These are phyloP conservation scores for Panzeria rudis DNA, from an alignment of 2,888 invertebrate species.

Conservation along the genomic window DNA sequence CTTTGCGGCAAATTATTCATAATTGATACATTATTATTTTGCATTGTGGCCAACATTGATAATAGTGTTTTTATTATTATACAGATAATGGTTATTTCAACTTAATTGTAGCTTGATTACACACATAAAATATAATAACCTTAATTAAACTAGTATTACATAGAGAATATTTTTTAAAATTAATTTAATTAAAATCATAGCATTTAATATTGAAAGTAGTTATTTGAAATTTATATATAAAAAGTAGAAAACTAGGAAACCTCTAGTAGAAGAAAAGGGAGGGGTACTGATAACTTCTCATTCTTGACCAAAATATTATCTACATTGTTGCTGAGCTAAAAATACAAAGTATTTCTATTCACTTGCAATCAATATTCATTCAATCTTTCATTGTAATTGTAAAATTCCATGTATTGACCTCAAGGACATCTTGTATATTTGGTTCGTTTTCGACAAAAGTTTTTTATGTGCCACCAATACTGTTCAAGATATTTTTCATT, in stretches of 20 bases:
- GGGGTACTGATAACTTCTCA: too few relatives aligned
- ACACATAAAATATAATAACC: constrained; percentile 17
- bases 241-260: too few relatives aligned
- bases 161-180: not conserved
- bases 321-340: too few relatives aligned
- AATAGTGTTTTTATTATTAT: constrained; percentile 7
- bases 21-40: constrained; percentile 43
- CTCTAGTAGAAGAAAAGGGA: too few relatives aligned
- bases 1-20: constrained; percentile 30
- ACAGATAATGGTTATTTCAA: constrained; percentile 1
- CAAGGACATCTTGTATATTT: not conserved
- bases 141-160: constrained; percentile 38
- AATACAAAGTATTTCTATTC: too few relatives aligned
- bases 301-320: too few relatives aligned
- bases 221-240: too few relatives aligned
- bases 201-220: too few relatives aligned
- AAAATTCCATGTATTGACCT: not conserved
- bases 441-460: not conserved
- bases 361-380: too few relatives aligned
- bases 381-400: not conserved
- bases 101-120: constrained; percentile 45
- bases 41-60: constrained; percentile 14
- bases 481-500: not conserved
- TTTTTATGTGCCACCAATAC: not conserved
- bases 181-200: constrained; percentile 18